A percentile compares a stretch with the other conserved stretches of the same genome.
These are phyloP conservation scores for Lasioglossum figueresi DNA, from an alignment of 2,888 invertebrate species.

Conservation along the genomic window DNA sequence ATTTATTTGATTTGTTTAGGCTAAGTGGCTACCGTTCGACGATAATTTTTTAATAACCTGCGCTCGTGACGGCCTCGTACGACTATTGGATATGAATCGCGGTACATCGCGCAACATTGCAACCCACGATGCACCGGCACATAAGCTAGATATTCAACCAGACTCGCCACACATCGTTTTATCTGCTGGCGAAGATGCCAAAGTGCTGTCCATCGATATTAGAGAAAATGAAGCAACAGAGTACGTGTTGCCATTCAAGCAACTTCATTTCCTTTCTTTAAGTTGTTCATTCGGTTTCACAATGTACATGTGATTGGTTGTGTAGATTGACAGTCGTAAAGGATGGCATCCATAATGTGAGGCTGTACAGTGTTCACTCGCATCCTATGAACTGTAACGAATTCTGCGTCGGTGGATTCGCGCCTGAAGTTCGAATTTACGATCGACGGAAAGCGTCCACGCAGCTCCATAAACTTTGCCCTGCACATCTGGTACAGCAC, in stretches of 20 bases:
- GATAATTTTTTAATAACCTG: conserved; percentile 94
- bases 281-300: background rate
- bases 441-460: conserved; percentile 87
- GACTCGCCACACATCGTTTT: conserved; percentile 91
- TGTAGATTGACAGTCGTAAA: conserved; percentile 86
- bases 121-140: conserved; percentile 91
- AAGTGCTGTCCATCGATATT: conserved; percentile 92
- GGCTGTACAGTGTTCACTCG: conserved; percentile 94
- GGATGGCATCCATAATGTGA: conserved; percentile 87
- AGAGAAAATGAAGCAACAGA: conserved; percentile 88
- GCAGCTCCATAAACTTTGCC: conserved; percentile 83
- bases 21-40: conserved; percentile 93
- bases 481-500: conserved; percentile 55
- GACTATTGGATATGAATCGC: conserved; percentile 85
- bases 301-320: conserved; percentile 13
- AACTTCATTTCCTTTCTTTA: background rate
- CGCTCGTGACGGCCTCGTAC: conserved; percentile 95
- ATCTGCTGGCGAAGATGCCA: conserved; percentile 95
- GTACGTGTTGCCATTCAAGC: conserved; percentile 80
- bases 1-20: conserved; percentile 80
- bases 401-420: conserved; percentile 92
- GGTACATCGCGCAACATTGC: conserved; percentile 86
- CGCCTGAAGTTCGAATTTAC: conserved; percentile 91
- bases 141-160: conserved; percentile 92
- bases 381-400: conserved; percentile 92